phyloP scores from a whole-genome alignment of 2,113 vertebrate species.

The Delphinapterus leucas region DNA sequence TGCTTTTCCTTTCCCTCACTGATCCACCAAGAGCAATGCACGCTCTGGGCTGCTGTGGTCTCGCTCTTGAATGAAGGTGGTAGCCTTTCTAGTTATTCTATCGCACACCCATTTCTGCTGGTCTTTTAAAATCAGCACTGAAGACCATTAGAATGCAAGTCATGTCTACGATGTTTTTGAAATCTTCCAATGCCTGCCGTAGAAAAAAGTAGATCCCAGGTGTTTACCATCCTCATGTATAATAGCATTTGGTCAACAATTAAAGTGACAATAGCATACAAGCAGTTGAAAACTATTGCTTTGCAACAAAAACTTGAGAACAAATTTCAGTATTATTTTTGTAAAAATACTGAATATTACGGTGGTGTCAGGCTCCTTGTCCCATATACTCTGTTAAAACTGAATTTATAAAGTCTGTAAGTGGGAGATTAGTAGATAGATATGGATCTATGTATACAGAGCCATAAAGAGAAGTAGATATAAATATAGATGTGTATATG shows the following conservation, averaged over 20 bases:
- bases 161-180: neutral
- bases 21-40: neutral
- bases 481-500: neutral
- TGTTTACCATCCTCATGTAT: neutral
- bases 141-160: neutral
- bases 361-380: neutral
- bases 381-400: neutral
- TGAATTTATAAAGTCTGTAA: neutral
- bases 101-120: neutral
- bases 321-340: neutral
- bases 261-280: neutral
- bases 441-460: neutral
- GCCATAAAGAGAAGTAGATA: neutral
- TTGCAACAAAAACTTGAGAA: neutral
- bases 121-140: neutral
- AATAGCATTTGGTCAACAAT: neutral
- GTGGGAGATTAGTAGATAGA: neutral
- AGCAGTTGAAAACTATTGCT: neutral
- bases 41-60: neutral
- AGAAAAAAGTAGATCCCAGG: neutral
- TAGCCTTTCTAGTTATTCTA: neutral
- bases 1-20: neutral
- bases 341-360: neutral
- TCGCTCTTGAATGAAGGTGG: neutral
- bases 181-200: neutral